Evolutionary conservation across 2,888 invertebrate species (phyloP).

Genomic region (Cheilosia scutellata): DNA sequence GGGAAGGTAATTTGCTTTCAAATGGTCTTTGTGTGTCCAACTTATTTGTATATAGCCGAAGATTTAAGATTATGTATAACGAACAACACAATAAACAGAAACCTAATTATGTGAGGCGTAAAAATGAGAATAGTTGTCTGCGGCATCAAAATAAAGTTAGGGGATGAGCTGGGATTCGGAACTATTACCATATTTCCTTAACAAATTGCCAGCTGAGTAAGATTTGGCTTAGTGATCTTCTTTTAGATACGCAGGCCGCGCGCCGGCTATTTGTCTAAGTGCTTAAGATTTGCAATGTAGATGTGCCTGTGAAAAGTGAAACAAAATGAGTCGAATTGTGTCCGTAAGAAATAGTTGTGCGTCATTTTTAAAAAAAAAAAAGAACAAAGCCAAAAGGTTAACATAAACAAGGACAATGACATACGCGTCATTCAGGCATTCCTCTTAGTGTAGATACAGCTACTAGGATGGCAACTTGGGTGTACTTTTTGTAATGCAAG

Average conservation of each 20-base stretch:
- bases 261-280: neutral
- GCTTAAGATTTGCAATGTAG: too few species aligned
- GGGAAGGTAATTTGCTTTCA: slow-evolving; percentile 3
- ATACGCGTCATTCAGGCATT: too few species aligned
- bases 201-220: slow-evolving; percentile 4
- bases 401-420: too few species aligned
- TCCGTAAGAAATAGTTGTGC: too few species aligned
- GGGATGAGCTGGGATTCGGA: slow-evolving; percentile 21
- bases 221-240: slow-evolving; percentile 1
- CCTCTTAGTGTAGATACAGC: too few species aligned
- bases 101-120: slow-evolving; percentile 2
- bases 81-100: neutral
- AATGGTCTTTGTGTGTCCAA: slow-evolving; percentile 10
- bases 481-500: too few species aligned
- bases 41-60: neutral
- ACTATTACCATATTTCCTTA: slow-evolving; percentile 7
- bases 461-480: too few species aligned
- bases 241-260: neutral
- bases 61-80: neutral
- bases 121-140: neutral
- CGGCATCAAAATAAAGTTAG: slow-evolving; percentile 9
- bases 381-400: too few species aligned
- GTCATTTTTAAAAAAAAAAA: too few species aligned
- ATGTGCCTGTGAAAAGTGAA: too few species aligned
- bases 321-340: too few species aligned